Conservation (phyloP, 2,888 invertebrate genomes). For the Vanessa cardui region DNA sequence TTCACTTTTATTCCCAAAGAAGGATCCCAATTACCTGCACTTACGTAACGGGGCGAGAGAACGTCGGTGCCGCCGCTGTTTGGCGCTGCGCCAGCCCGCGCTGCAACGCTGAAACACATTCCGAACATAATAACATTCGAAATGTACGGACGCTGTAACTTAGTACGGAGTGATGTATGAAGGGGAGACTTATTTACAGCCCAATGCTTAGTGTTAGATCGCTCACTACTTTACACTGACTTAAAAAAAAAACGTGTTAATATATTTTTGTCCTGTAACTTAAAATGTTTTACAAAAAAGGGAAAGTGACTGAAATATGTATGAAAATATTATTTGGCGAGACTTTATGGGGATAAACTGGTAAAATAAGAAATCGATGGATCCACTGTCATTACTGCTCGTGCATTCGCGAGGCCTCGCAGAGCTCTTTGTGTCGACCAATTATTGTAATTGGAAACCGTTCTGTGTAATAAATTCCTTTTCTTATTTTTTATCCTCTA, state of each 20-base stretch:
- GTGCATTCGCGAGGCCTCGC: slow-evolving; percentile 4
- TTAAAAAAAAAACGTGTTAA: too few relatives aligned
- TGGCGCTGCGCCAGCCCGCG: slow-evolving; percentile 30
- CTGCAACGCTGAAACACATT: slow-evolving; percentile 3
- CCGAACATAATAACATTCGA: slow-evolving; percentile 12
- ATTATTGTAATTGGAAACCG: slow-evolving; percentile 26
- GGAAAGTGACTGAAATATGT: not conserved
- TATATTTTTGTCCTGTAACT: too few relatives aligned
- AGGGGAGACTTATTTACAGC: not conserved
- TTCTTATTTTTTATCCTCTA: not conserved
- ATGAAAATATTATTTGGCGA: not conserved
- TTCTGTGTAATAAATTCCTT: slow-evolving; percentile 1
- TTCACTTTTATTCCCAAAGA: slow-evolving; percentile 12
- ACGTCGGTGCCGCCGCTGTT: slow-evolving; percentile 1
- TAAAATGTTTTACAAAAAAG: not conserved
- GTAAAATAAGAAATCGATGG: not conserved
- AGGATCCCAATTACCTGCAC: slow-evolving; percentile 22
- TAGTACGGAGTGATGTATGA: not conserved
- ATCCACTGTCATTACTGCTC: slow-evolving; percentile 11
- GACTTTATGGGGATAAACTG: not conserved
- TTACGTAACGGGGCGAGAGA: slow-evolving; percentile 9
- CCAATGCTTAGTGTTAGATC: not conserved
- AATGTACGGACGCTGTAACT: slow-evolving; percentile 1
- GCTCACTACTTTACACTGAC: too few relatives aligned
- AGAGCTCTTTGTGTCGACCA: slow-evolving; percentile 18